Evolutionary conservation across 2,888 invertebrate genomes (phyloP).

Genomic region (Xestia ashworthii): DNA sequence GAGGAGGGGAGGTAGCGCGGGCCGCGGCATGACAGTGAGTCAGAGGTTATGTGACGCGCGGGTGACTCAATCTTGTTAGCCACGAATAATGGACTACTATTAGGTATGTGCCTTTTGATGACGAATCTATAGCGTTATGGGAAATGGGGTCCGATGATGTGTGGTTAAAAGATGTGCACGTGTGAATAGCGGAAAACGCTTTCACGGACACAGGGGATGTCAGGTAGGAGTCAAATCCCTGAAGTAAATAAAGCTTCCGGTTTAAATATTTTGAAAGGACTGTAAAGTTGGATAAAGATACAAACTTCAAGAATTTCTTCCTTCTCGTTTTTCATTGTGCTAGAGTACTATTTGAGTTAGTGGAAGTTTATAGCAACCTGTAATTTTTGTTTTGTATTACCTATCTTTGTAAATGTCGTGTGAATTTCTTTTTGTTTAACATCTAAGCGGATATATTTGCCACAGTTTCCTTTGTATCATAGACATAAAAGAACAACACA

Average conservation of each 20-base stretch:
- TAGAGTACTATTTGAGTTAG: constrained; percentile 1
- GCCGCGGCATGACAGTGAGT: constrained; percentile 75
- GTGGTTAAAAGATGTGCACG: constrained; percentile 9
- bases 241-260: background rate
- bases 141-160: constrained; percentile 31
- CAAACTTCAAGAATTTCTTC: background rate
- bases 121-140: constrained; percentile 60
- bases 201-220: background rate
- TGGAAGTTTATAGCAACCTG: constrained; percentile 4
- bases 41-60: constrained; percentile 69
- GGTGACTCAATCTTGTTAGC: constrained; percentile 83
- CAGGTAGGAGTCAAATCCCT: background rate
- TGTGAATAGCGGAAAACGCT: background rate
- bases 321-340: background rate
- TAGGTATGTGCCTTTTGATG: constrained; percentile 67
- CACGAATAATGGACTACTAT: constrained; percentile 69
- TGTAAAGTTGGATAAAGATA: background rate
- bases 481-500: constrained; percentile 28
- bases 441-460: constrained; percentile 6
- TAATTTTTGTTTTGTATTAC: background rate
- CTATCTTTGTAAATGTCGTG: constrained; percentile 33
- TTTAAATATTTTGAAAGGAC: background rate
- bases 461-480: constrained; percentile 50
- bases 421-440: constrained; percentile 43
- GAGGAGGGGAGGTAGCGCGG: constrained; percentile 72